Base-by-base conservation (phyloP, 2,797 vertebrate genomes). In the Tolypeutes matacus region DNA sequence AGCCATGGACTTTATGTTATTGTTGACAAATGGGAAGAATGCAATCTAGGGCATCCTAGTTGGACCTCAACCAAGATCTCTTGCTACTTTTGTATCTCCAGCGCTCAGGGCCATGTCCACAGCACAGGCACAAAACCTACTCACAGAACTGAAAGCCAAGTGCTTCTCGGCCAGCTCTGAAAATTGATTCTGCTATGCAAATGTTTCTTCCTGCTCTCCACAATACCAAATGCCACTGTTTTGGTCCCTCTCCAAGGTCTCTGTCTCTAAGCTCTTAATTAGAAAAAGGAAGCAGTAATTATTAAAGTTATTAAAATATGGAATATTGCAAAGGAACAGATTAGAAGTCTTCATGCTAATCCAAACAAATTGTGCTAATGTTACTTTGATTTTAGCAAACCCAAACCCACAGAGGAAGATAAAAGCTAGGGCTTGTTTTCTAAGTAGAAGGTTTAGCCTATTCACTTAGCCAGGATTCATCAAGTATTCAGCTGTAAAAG, bases 281-380 rank as follows among this genome's bases (percentile, higher is more conserved):
- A 93, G 93, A 97, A 96, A 96, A 96, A 89, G 86, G 96, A 93
- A 96, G 72, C 58, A 84, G 95, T 95, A 94, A 97, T 96, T 96
- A 96, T 96, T 97, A 95, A 96, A 95, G 95, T 97, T 96, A 97
- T 97, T 97, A 97, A 97, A 97, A 97, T 97, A 96, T 93, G 77
- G 86, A 96, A 94, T 96, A 96, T 94, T 96, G 88, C 95, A 96
- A 96, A 97, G 86, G 91, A 96, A 69, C 0, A 0, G 96, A 97
- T 97, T 95, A 97, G 95, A 96, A 96, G 94, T 96, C 95, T 96
- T 96, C 96, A 87, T 93, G 86, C 73, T 97, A 97, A 97, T 97
- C 96, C 97, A 97, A 96, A 97, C 95, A 97, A 97, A 97, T 96
- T 0, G 23, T 93, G 89, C 93, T 97, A 95, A 97, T 93, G 91